phyloP scores from a whole-genome alignment of 1,140 invertebrate species.

The Dinoponera quadriceps region DNA sequence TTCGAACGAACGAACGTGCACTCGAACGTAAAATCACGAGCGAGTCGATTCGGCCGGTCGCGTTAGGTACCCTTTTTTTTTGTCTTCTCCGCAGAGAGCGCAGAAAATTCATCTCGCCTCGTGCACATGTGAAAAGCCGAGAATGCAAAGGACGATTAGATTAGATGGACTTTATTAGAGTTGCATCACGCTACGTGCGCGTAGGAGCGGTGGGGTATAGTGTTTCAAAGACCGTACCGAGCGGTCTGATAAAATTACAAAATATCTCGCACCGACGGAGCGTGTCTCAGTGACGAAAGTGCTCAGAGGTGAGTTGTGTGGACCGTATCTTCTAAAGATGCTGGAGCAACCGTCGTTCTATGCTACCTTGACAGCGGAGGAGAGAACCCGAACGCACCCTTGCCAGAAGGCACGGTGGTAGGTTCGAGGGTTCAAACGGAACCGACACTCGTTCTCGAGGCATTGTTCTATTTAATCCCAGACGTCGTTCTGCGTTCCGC shows the following conservation, averaged over 20 bases:
- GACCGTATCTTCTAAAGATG: slow-evolving; percentile 65
- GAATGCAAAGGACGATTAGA: slow-evolving; percentile 32
- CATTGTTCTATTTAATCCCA: too few species aligned
- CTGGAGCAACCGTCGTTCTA: slow-evolving; percentile 77
- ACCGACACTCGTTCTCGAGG: too few species aligned
- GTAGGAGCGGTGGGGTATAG: slow-evolving; percentile 31
- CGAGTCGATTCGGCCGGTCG: not conserved
- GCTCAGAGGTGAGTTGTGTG: not conserved
- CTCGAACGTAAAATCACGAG: not conserved
- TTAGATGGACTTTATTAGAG: slow-evolving; percentile 14
- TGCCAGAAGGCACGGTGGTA: slow-evolving; percentile 82
- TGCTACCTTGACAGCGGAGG: slow-evolving; percentile 78
- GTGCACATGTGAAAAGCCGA: not conserved
- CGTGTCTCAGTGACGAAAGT: slow-evolving; percentile 3
- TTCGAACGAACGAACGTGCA: not conserved
- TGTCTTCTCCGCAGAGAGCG: not conserved
- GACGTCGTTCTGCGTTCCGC: too few species aligned
- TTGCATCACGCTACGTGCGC: not conserved
- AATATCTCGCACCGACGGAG: not conserved
- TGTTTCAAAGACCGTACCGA: slow-evolving; percentile 26
- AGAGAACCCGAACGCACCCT: slow-evolving; percentile 80
- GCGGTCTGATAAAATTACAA: slow-evolving; percentile 33
- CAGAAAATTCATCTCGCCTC: not conserved
- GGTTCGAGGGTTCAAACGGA: slow-evolving; percentile 45
- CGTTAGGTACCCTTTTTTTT: not conserved